Evolutionary conservation across 2,113 vertebrate species (phyloP).

Genomic region (Amphiprion percula): DNA sequence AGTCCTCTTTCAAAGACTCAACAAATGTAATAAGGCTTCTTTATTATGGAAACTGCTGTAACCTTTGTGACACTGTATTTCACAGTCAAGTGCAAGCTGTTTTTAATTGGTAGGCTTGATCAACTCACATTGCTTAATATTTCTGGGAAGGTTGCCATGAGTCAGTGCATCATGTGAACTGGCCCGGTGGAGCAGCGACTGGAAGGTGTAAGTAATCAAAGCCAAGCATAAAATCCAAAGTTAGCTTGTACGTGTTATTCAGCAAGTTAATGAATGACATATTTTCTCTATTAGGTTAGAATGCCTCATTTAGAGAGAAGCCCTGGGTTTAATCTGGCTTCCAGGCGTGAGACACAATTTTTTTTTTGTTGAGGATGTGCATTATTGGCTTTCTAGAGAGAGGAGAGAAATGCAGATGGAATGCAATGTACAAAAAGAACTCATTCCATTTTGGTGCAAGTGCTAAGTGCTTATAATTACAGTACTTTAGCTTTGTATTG

Average conservation of each 20-base stretch:
- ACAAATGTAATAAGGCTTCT: not conserved
- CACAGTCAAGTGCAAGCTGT: not conserved
- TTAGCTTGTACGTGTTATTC: not conserved
- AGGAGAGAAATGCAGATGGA: too few relatives aligned
- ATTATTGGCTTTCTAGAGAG: too few relatives aligned
- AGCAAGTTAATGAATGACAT: too few relatives aligned
- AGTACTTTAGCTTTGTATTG: too few relatives aligned
- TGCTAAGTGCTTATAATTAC: too few relatives aligned
- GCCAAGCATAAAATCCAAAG: not conserved
- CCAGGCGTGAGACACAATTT: not conserved
- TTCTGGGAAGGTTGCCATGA: not conserved
- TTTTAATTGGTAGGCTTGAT: not conserved
- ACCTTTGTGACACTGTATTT: not conserved
- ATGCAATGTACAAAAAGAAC: too few relatives aligned
- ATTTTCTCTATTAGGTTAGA: too few relatives aligned
- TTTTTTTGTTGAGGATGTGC: too few relatives aligned
- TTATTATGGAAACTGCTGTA: conserved; percentile 1
- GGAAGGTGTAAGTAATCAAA: not conserved
- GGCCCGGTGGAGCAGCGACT: not conserved
- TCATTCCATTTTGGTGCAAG: too few relatives aligned
- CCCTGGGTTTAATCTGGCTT: not conserved
- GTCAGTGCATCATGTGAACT: not conserved
- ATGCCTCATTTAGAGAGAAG: too few relatives aligned
- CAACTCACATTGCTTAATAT: not conserved
- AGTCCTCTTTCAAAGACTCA: not conserved